Percentiles rank a stretch among this genome's conserved stretches.
Evolutionary conservation across 2,113 vertebrate species (phyloP).

Genomic region (Sturnus vulgaris): DNA sequence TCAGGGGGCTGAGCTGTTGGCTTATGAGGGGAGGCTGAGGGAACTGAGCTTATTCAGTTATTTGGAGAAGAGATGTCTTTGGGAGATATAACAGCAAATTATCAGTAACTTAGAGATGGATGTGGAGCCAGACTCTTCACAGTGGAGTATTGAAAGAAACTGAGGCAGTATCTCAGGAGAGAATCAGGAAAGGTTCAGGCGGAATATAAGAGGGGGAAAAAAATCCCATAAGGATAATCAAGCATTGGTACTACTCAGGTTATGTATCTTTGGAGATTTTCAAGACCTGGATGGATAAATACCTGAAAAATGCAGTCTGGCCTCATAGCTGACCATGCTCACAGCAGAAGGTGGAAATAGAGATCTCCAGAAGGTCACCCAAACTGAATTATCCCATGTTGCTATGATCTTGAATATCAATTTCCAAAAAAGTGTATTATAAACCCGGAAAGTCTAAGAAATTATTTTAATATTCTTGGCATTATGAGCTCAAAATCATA

Average conservation of each 20-base stretch:
- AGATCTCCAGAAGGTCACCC: neutral
- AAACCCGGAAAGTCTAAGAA: neutral
- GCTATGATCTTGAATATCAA: neutral
- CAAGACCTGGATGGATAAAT: neutral
- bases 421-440: neutral
- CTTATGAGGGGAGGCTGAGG: neutral
- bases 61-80: neutral
- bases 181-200: neutral
- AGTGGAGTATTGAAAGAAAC: neutral
- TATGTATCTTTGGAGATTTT: neutral
- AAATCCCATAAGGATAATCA: neutral
- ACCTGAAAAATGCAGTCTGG: neutral
- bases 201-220: neutral
- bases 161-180: neutral
- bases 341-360: neutral
- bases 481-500: neutral
- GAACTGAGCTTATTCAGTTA: neutral
- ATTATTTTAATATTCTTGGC: neutral
- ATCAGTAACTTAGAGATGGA: neutral
- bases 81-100: neutral
- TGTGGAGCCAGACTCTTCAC: neutral
- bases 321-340: neutral
- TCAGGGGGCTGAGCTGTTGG: neutral
- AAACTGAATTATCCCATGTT: neutral
- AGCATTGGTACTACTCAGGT: neutral